Percentiles rank a stretch among this genome's conserved stretches.
phyloP scores from a whole-genome alignment of 2,797 vertebrate genomes.

The Centropyge bicolor region DNA sequence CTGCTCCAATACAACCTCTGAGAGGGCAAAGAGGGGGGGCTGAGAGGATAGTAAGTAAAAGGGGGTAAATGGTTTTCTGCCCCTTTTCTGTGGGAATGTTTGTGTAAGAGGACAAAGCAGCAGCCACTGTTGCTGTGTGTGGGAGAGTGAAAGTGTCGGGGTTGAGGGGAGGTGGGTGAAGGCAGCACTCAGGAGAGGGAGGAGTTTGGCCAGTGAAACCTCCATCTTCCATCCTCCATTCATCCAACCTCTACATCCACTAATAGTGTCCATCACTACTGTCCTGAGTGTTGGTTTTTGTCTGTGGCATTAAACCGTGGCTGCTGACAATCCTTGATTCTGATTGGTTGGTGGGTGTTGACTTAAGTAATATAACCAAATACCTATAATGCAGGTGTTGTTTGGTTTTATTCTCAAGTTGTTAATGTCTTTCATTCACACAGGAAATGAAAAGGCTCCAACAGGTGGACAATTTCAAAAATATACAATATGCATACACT shows the following conservation, averaged over 20 bases:
- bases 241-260: constrained; percentile 19
- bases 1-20: constrained; percentile 65
- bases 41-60: constrained; percentile 70
- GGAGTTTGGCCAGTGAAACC: constrained; percentile 21
- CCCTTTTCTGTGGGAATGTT: constrained; percentile 84
- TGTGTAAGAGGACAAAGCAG: constrained; percentile 81
- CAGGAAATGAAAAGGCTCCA: not conserved
- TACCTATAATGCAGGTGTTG: not conserved
- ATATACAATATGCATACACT: not conserved
- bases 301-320: not conserved
- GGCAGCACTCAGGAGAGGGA: constrained; percentile 30
- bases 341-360: not conserved
- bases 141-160: constrained; percentile 69
- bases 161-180: constrained; percentile 28
- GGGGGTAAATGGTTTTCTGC: constrained; percentile 80
- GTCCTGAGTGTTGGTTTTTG: not conserved
- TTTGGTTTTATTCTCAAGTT: not conserved
- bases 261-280: constrained; percentile 19
- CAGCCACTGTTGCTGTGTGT: constrained; percentile 77
- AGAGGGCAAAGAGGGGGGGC: constrained; percentile 25
- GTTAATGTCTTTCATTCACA: not conserved
- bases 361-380: not conserved
- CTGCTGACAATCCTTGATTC: not conserved
- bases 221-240: constrained; percentile 28
- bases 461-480: not conserved